Percentiles rank a stretch among this genome's conserved stretches.
These are phyloP conservation scores for Pseudorasbora parva DNA, from an alignment of 2,113 vertebrate genomes.

Conservation along the genomic window DNA sequence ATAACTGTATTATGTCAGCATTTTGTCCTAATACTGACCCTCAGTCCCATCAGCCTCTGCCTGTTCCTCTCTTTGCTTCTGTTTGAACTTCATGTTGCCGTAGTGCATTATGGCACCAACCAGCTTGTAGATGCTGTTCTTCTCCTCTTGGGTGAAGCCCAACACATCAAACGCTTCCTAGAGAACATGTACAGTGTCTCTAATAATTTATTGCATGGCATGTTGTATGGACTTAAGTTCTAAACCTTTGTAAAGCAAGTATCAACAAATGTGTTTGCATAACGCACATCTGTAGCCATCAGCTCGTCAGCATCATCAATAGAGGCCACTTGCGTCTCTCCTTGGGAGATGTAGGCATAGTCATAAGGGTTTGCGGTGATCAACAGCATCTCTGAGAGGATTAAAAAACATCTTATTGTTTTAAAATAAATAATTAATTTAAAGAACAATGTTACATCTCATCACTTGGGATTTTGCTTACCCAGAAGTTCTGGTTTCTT, in stretches of 20 bases:
- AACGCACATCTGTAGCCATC: slow-evolving; percentile 53
- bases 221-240: not conserved
- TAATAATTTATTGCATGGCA: not conserved
- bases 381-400: slow-evolving; percentile 68
- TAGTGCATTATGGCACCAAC: too few species aligned
- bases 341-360: slow-evolving; percentile 73
- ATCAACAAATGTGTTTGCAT: not conserved
- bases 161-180: not conserved
- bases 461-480: slow-evolving; percentile 71
- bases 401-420: not conserved
- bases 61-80: too few species aligned
- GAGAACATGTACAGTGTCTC: not conserved
- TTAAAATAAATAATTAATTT: slow-evolving; percentile 12
- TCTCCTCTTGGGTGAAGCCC: too few species aligned
- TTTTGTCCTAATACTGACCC: not conserved
- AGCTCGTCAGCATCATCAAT: slow-evolving; percentile 62
- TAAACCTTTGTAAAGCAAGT: not conserved
- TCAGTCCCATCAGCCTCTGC: slow-evolving; percentile 14
- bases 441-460: not conserved
- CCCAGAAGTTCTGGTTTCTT: slow-evolving; percentile 88
- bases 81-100: too few species aligned
- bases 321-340: slow-evolving; percentile 71
- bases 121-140: too few species aligned
- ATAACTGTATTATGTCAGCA: not conserved
- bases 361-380: slow-evolving; percentile 73